Base-by-base conservation (phyloP, 2,888 invertebrate species). In the Oligia fasciuncula region DNA sequence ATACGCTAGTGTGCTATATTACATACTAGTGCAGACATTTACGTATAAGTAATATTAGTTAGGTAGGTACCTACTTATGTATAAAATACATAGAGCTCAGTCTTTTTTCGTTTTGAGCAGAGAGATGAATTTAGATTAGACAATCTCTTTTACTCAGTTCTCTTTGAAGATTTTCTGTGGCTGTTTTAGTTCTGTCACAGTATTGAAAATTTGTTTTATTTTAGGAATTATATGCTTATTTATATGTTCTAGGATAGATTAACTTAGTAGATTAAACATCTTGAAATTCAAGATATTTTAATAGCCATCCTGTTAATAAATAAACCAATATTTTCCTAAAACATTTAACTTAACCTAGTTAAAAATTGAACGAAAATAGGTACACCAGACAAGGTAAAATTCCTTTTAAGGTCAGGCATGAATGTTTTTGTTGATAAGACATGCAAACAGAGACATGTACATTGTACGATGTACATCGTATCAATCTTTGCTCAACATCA, bases 381-480 rank as follows among this genome's bases (percentile, higher is more conserved):
- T 35, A 80, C 69, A 79, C 73, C 79, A 81, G 85, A 85, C 89
- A 83, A 85, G 86, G 85, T 85, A 90, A 85, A 68, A 84, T 84
- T 79, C 84, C 73, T 88, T 86, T 83, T 88, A 91, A 91, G 92
- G 91, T 91, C 90, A 87, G 83, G 69, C 84, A 78, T 79, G 81
- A 85, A 87, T 90, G 79, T 89, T 87, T 86, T 86, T 83, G 70
- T 79, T 87, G 92, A 92, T 92, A 92, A 92, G 87, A 85, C 72
- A 78, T 63, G 84, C 76, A 89, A 88, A 87, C 87, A 89, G 71
- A 81, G 86, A 85, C 86, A 80, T 66, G 77, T 83, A 83, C 84
- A 4, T 35, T 35, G 35, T 40, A 40, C 40, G 63, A 14, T 49
- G 43, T 70, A 83, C 84, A 71, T 80, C 86, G 73, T 88, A 91